These are phyloP conservation scores for Magallana gigas DNA, from an alignment of 1,140 invertebrate genomes.

Conservation along the genomic window DNA sequence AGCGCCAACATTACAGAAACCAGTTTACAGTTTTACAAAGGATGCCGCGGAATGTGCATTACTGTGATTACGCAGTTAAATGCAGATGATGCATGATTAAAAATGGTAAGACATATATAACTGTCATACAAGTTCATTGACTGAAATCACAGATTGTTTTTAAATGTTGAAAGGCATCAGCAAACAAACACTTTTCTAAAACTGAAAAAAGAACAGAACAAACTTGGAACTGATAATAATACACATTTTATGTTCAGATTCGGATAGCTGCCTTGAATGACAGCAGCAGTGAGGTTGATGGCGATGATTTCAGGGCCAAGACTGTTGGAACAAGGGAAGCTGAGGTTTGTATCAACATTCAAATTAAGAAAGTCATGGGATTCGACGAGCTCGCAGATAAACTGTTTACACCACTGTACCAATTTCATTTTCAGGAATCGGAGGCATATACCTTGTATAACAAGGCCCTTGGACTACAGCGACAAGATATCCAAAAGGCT, in stretches of 20 bases:
- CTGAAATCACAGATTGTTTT: neutral
- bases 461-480: conserved; percentile 83
- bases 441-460: conserved; percentile 86
- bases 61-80: neutral
- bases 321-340: conserved; percentile 84
- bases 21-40: neutral
- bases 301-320: conserved; percentile 80
- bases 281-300: conserved; percentile 82
- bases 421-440: conserved; percentile 82
- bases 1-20: neutral
- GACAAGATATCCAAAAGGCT: conserved; percentile 83
- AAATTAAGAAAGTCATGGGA: too few relatives aligned
- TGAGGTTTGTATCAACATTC: conserved; percentile 78
- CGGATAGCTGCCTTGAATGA: conserved; percentile 86
- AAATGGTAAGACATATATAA: neutral
- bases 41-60: neutral
- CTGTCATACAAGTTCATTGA: neutral
- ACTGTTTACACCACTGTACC: too few relatives aligned
- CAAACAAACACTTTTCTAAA: too few relatives aligned
- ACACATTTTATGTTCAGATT: conserved; percentile 77
- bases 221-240: neutral
- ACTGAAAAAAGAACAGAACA: neutral
- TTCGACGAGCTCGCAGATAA: too few relatives aligned
- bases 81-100: neutral
- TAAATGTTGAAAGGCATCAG: neutral